Percentiles rank a stretch among this genome's conserved stretches.
phyloP scores from a whole-genome alignment of 2,113 vertebrate genomes.

The Semicossyphus pulcher region DNA sequence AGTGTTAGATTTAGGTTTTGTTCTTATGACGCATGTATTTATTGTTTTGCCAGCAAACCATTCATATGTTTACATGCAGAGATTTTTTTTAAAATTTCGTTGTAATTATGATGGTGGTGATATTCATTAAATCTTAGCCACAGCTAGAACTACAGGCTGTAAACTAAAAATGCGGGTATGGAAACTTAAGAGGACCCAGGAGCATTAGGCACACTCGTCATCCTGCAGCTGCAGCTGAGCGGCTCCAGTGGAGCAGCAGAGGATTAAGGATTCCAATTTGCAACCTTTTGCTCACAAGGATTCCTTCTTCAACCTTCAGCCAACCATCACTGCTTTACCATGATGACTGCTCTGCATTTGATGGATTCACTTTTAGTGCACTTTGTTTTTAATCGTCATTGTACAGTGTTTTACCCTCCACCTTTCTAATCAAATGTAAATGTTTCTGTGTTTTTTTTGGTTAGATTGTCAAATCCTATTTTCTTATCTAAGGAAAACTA shows the following conservation, averaged over 20 bases:
- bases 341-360: slow-evolving; percentile 13
- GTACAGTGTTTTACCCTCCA: background rate
- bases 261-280: slow-evolving; percentile 63
- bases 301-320: slow-evolving; percentile 37
- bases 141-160: background rate
- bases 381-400: background rate
- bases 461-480: background rate
- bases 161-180: background rate
- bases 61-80: background rate
- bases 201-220: background rate
- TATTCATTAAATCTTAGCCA: background rate
- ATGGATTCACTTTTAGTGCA: background rate
- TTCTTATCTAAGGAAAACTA: background rate
- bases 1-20: too few relatives aligned
- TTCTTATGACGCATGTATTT: too few relatives aligned
- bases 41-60: slow-evolving; percentile 10
- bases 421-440: background rate
- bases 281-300: slow-evolving; percentile 46
- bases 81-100: background rate
- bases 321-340: slow-evolving; percentile 12
- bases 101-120: background rate
- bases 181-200: background rate
- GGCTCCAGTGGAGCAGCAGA: slow-evolving; percentile 50
- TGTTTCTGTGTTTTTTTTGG: background rate
- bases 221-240: slow-evolving; percentile 14